These are phyloP conservation scores for Meloidogyne floridensis DNA, from an alignment of 1,140 invertebrate genomes.

Conservation along the genomic window DNA sequence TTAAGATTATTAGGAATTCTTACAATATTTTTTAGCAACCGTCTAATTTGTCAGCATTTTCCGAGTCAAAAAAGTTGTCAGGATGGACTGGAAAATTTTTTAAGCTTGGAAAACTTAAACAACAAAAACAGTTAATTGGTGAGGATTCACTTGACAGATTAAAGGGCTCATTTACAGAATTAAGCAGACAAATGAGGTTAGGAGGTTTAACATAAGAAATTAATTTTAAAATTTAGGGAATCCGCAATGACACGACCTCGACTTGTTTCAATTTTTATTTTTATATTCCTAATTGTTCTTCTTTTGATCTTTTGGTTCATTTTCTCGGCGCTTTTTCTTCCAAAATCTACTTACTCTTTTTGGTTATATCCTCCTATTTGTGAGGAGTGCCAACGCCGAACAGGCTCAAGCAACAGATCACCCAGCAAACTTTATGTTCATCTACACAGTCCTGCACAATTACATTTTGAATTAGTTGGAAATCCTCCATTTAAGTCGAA, in stretches of 20 bases:
- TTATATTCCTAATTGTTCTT: constrained; percentile 48
- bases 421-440: constrained; percentile 59
- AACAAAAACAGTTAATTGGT: background rate
- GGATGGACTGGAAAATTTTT: background rate
- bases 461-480: constrained; percentile 59
- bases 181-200: constrained; percentile 31
- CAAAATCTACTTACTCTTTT: constrained; percentile 41
- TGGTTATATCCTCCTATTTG: constrained; percentile 60
- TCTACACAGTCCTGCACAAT: constrained; percentile 49
- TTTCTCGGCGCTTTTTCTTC: constrained; percentile 45
- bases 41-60: background rate
- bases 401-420: constrained; percentile 44
- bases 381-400: constrained; percentile 60
- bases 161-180: constrained; percentile 21
- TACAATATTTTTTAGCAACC: background rate
- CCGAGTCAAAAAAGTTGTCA: background rate
- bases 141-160: constrained; percentile 5
- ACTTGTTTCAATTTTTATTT: constrained; percentile 40
- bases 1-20: background rate
- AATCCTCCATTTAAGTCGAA: constrained; percentile 64
- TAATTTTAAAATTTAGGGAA: constrained; percentile 39
- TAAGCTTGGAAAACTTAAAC: background rate
- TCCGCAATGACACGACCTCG: constrained; percentile 51
- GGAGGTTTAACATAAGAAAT: background rate
- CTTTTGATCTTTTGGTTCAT: constrained; percentile 54